A percentile compares a stretch with the other conserved stretches of the same genome.
phyloP scores from a whole-genome alignment of 2,113 vertebrate genomes.

The Azemiops feae region DNA sequence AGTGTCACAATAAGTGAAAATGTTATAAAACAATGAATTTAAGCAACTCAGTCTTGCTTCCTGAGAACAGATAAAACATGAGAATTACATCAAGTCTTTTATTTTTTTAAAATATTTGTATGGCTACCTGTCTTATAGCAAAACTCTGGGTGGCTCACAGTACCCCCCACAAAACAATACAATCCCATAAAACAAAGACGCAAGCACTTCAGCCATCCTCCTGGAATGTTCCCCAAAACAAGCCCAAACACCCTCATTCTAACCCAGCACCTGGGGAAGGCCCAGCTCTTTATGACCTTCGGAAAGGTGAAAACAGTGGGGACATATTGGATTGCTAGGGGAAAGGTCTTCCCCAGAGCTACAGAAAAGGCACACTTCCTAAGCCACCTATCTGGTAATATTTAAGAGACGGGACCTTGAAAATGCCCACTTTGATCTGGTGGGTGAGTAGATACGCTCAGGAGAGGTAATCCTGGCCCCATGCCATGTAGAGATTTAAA shows the following conservation, averaged over 20 bases:
- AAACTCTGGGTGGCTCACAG: background rate
- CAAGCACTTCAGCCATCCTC: background rate
- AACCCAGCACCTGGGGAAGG: background rate
- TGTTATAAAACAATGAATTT: background rate
- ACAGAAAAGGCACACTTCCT: background rate
- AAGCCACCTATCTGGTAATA: background rate
- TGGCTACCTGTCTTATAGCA: background rate
- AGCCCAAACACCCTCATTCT: background rate
- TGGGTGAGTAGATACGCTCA: background rate
- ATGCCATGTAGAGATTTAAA: background rate
- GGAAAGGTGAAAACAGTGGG: background rate
- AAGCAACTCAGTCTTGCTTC: background rate
- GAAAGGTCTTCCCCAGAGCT: background rate
- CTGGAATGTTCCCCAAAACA: background rate
- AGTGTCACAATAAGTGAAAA: background rate
- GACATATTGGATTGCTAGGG: background rate
- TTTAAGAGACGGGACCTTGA: background rate
- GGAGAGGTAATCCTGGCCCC: background rate
- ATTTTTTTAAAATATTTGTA: background rate
- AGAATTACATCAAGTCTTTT: background rate
- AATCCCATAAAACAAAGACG: background rate
- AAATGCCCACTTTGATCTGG: background rate
- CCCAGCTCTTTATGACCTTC: background rate
- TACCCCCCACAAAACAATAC: background rate
- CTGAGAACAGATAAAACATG: background rate